Conservation (phyloP, 2,888 invertebrate species). For the Mystacides longicornis region DNA sequence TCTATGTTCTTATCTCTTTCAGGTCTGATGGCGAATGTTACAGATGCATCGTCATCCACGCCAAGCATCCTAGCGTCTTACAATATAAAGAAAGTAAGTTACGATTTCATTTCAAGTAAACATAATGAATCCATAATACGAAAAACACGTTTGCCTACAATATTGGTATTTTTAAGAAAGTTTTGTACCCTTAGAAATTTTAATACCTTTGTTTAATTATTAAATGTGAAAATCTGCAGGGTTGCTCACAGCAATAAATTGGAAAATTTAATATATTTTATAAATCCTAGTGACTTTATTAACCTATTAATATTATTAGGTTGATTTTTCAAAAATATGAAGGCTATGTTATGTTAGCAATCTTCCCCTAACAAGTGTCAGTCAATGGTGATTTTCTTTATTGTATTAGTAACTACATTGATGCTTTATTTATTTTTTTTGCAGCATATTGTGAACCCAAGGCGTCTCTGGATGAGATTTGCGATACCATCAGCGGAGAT, state of each 20-base stretch:
- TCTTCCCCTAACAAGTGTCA: too few species aligned
- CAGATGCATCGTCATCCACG: slow-evolving; percentile 68
- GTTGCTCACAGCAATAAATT: too few species aligned
- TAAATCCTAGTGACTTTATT: too few species aligned
- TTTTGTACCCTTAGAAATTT: too few species aligned
- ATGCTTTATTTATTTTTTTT: slow-evolving; percentile 26
- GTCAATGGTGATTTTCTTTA: not conserved
- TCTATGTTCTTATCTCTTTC: slow-evolving; percentile 33
- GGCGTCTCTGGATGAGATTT: slow-evolving; percentile 53
- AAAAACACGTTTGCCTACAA: too few species aligned
- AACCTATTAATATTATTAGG: too few species aligned
- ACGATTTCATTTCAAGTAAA: not conserved
- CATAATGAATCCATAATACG: too few species aligned
- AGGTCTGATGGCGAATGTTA: slow-evolving; percentile 62
- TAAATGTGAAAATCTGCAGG: not conserved
- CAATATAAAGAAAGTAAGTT: slow-evolving; percentile 80
- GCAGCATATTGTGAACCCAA: slow-evolving; percentile 56
- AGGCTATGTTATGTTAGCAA: too few species aligned
- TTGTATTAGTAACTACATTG: not conserved
- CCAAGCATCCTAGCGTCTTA: slow-evolving; percentile 67
- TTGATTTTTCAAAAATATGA: too few species aligned
- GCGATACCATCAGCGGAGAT: slow-evolving; percentile 64
- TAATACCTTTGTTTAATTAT: not conserved
- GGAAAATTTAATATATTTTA: too few species aligned
- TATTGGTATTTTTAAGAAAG: too few species aligned